Percentiles rank a stretch among this genome's conserved stretches.
These are phyloP conservation scores for Dipodomys merriami DNA, from an alignment of 2,113 vertebrate species.

Conservation along the genomic window DNA sequence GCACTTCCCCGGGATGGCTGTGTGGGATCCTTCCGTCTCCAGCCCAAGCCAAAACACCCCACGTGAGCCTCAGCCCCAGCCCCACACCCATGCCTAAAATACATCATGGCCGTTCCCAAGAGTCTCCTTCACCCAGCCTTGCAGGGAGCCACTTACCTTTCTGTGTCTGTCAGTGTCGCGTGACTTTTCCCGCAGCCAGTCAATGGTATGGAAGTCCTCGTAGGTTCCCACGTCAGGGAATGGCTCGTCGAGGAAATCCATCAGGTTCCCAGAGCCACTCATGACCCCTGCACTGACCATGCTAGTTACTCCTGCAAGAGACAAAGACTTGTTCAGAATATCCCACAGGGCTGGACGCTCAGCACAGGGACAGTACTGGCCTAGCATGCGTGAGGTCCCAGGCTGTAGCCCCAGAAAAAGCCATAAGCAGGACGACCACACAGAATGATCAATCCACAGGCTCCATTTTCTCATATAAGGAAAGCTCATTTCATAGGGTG, in stretches of 20 bases:
- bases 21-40: background rate
- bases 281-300: conserved; percentile 93
- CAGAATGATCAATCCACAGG: background rate
- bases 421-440: background rate
- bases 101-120: too few relatives aligned
- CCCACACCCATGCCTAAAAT: background rate
- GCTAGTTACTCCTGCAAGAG: conserved; percentile 84
- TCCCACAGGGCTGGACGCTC: background rate
- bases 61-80: fast-evolving
- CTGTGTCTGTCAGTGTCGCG: conserved; percentile 97
- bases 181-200: conserved; percentile 98
- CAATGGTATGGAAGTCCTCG: conserved; percentile 98
- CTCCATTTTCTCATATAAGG: background rate
- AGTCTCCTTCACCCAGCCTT: background rate
- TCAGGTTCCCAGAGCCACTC: conserved; percentile 94
- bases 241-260: conserved; percentile 98
- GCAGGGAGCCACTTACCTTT: conserved; percentile 87
- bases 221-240: conserved; percentile 97
- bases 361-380: background rate
- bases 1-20: too few relatives aligned
- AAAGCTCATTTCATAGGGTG: too few relatives aligned
- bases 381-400: background rate
- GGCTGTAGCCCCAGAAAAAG: background rate
- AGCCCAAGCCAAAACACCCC: background rate
- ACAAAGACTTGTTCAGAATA: background rate